Base-by-base conservation (phyloP, 35 echinoderm and acorn worm species). In the Apostichopus parvimensis region DNA sequence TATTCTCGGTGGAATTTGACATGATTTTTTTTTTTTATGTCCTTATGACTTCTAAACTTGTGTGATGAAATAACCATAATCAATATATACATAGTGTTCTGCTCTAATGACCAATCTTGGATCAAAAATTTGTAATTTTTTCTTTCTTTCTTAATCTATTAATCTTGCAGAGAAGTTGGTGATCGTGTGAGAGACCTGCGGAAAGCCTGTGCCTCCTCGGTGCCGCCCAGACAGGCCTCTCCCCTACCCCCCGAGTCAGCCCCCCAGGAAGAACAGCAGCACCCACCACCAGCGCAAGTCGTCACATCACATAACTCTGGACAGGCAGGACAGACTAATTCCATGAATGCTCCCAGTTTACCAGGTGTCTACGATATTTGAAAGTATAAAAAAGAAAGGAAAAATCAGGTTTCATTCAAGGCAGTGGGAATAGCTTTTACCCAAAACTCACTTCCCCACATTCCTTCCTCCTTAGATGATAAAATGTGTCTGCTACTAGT, bases 141-240 rank as follows among this genome's bases (percentile, higher is more conserved):
- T 25, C 24, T 17, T 56, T 0, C 70, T 14, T 9, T 3, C 14
- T 88, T 0, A 14, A 22, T 61, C 58, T 12, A 61, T 61, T 1
- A 61, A 61, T 79, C 26, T 79, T 91, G 17, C 77, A 91, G 89
- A 54, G 89, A 91, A 59, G 89, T 91, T 13, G 89, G 76, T 23
- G 76, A 91, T 79, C 89, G 89, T 15, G 89, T 91, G 24, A 77
- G 89, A 79, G 89, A 91, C 56, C 77, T 91, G 7, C 34, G 89
- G 18, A 91, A 79, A 57, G 89, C 89, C 6, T 91, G 89, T 52
- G 89, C 89, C 8, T 78, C 71, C 28, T 79, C 89, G 56, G 89
- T 91, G 17, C 89, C 89, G 18, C 77, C 89, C 13, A 15, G 56
- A 8, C 72, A 78, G 54, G 12, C 84, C 79, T n/a, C 79, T 12